phyloP scores from a whole-genome alignment of 2,797 vertebrate genomes.

The Rhinogobio ventralis region DNA sequence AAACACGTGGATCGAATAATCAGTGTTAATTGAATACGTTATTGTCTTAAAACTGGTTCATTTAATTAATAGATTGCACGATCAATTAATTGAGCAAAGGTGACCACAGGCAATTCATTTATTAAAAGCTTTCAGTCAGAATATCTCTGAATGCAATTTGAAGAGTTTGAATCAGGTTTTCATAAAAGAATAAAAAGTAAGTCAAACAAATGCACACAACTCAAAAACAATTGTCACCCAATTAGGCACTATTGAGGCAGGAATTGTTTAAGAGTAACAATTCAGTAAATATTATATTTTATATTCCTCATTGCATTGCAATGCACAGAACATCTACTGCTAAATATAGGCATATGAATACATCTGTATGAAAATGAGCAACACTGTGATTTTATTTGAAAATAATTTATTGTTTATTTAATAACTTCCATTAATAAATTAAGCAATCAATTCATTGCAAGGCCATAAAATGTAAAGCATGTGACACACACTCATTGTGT shows the following conservation, averaged over 20 bases:
- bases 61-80: background rate
- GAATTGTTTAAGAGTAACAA: background rate
- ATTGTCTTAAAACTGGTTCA: background rate
- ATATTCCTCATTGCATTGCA: background rate
- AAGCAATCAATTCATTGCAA: background rate
- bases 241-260: background rate
- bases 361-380: background rate
- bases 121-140: background rate
- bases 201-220: background rate
- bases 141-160: background rate
- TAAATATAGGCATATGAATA: background rate
- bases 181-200: background rate
- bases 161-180: background rate
- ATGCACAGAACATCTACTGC: background rate
- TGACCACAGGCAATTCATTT: background rate
- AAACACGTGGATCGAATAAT: background rate
- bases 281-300: background rate
- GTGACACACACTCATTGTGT: background rate
- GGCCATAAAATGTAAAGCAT: background rate
- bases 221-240: background rate
- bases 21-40: background rate
- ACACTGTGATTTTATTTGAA: background rate
- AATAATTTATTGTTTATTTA: conserved; percentile 15
- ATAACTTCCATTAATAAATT: background rate
- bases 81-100: background rate